Evolutionary conservation across 2,797 vertebrate genomes (phyloP), one percentile per base, ranked within the genome.

Genomic region (Phrynocephalus guinanensis): DNA sequence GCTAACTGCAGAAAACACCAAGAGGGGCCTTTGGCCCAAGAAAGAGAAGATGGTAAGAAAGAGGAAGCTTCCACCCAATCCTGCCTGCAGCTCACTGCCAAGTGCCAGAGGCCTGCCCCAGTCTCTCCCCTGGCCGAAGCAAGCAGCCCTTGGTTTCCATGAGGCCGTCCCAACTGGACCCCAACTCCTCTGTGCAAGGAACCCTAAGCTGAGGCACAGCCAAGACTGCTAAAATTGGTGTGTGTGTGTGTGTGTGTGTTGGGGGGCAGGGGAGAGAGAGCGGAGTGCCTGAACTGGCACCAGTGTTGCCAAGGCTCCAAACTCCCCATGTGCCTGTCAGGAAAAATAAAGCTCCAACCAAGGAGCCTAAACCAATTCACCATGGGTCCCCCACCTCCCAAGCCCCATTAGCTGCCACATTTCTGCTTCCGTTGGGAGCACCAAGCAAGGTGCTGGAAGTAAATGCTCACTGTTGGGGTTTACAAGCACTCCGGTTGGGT

Each of bases 151-250:
- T 8, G 26, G 72, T 44, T 22, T n/a, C 28, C 52, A 28, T 68
- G n/a, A 30, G 20, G 71, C 63, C 28, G 10, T 50, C 15, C 1
- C n/a, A 33, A 16, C 60, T 85, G 60, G 30, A 76, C 11, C 52
- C 26, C 67, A 4, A 2, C 13, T 15, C 71, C 5, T 30, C 50
- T 20, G 22, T 20, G 56, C 10, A 1, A n/a, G 0, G 13, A 10
- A 1, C 3, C 7, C 1, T 50, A 26, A 4, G 1, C 11, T 1
- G 33, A 18, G 1, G 28, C 1, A 28, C 33, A 68, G 63, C 52
- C 30, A 70, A 44, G 18, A 16, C 24, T 28, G 28, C 9, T 26
- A n/a, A 18, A 67, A 38, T 44, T 24, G 52, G 52, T 10, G 52
- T 52, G 38, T 44, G 38, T 44, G 33, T 33, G 33, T 33, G 33